A percentile compares a stretch with the other conserved stretches of the same genome.
phyloP scores from a whole-genome alignment of 2,888 invertebrate species.

The Smittia aterrima region DNA sequence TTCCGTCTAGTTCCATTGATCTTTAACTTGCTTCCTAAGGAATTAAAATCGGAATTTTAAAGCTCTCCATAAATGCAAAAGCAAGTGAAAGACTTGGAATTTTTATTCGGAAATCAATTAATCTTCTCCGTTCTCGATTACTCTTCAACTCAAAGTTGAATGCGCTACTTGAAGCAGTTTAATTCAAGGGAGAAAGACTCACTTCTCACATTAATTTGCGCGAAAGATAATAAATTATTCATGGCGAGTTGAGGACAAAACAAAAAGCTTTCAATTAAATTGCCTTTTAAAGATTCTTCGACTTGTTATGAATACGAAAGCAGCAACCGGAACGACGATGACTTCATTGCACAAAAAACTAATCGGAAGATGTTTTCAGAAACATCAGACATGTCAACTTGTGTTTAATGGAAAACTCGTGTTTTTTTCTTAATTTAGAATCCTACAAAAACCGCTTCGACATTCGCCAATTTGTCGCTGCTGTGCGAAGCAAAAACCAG shows the following conservation, averaged over 20 bases:
- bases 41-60: conserved; percentile 7
- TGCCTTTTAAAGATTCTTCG: background rate
- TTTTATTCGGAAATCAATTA: conserved; percentile 4
- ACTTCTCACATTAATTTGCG: conserved; percentile 3
- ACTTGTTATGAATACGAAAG: background rate
- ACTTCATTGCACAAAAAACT: background rate
- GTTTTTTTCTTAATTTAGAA: background rate
- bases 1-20: background rate
- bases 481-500: background rate
- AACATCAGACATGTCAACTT: background rate
- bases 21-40: background rate
- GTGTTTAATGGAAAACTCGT: background rate
- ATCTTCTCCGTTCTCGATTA: background rate
- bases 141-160: background rate
- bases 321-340: conserved; percentile 10
- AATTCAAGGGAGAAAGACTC: background rate
- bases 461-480: too few relatives aligned
- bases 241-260: background rate
- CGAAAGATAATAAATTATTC: conserved; percentile 18
- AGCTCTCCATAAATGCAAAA: conserved; percentile 19
- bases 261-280: conserved; percentile 14
- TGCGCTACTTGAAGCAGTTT: background rate
- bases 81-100: background rate
- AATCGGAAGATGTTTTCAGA: background rate
- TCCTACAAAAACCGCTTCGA: too few relatives aligned